Conservation (phyloP, 1,140 invertebrate species). For the Orchestia grillus region DNA sequence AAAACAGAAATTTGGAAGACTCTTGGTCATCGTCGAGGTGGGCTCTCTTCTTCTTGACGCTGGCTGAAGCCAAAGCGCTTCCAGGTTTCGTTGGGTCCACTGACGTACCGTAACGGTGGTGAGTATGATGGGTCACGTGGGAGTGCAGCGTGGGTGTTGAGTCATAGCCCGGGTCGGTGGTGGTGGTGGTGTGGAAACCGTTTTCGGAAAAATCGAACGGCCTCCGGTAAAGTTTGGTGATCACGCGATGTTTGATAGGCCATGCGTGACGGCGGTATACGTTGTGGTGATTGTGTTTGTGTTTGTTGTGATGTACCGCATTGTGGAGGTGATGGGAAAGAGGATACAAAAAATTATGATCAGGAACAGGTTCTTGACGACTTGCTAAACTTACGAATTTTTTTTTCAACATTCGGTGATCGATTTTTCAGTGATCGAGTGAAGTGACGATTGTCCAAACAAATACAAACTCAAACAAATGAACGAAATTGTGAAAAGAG, state of each 20-base stretch:
- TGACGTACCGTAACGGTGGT: not conserved
- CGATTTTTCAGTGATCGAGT: not conserved
- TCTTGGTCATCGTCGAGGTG: not conserved
- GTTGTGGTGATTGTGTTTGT: conserved; percentile 1
- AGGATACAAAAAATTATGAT: conserved; percentile 47
- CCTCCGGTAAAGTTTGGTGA: not conserved
- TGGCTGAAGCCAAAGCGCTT: not conserved
- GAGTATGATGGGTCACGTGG: not conserved
- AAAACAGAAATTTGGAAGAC: not conserved
- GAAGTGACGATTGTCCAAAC: not conserved
- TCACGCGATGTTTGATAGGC: not conserved
- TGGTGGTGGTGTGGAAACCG: not conserved
- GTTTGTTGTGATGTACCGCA: not conserved
- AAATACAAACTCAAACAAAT: not conserved
- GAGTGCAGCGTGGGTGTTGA: not conserved
- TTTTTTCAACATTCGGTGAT: not conserved
- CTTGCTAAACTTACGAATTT: conserved; percentile 15
- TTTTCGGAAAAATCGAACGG: not conserved
- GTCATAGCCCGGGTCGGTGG: not conserved
- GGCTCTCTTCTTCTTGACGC: not conserved
- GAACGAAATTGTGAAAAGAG: not conserved
- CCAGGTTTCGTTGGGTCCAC: not conserved
- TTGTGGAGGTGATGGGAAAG: conserved; percentile 30
- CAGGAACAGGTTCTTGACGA: conserved; percentile 28
- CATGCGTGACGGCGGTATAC: not conserved